Evolutionary conservation across 2,888 invertebrate species (phyloP), one percentile per base, ranked within the genome.

Genomic region (Pristionchus entomophagus): DNA sequence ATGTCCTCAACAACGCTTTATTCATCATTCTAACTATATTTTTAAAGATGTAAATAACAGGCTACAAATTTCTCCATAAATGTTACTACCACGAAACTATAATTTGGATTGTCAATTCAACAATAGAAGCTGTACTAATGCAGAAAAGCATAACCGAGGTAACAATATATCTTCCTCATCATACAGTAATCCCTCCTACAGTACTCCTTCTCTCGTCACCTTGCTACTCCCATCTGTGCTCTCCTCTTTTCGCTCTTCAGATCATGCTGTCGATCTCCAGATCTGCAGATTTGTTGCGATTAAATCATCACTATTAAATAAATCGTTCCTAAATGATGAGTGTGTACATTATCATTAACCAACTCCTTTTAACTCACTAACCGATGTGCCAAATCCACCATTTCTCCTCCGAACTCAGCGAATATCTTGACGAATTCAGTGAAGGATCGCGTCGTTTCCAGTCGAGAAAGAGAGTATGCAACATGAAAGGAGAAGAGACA

Each of bases 391-490:
- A 99, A 95, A 94, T 99, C 98, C 89, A 99, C 98, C 98, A 99
- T 99, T 94, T 99, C 98, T 35, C 96, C 96, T 62, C 99, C 99
- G 94, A 99, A 99, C 94, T 98, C 97, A 91, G 98, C 97, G 95
- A 99, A 99, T 35, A 98, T 97, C 94, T 97, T 97, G 86, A 99
- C 98, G 94, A 99, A 99, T 94, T 99, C 99, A 84, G 98, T 97
- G 91, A 95, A 95, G 88, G 94, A 94, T 84, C 94, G 93, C 29
- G 95, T 95, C 87, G 93, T 94, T 91, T 95, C 95, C 86, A 95
- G 92, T 59, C 94, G 93, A 78, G 94, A 92, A 62, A 95, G 91
- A 62, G 94, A 94, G 86, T 91, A 93, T 26, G 94, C 91, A 45
- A 95, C 94, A 94, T 95, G 91, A 14, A 89, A 22, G 8, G 22